Evolutionary conservation across 2,888 invertebrate genomes (phyloP), one percentile per base, ranked within the genome.

Genomic region (Drosophila histrio): DNA sequence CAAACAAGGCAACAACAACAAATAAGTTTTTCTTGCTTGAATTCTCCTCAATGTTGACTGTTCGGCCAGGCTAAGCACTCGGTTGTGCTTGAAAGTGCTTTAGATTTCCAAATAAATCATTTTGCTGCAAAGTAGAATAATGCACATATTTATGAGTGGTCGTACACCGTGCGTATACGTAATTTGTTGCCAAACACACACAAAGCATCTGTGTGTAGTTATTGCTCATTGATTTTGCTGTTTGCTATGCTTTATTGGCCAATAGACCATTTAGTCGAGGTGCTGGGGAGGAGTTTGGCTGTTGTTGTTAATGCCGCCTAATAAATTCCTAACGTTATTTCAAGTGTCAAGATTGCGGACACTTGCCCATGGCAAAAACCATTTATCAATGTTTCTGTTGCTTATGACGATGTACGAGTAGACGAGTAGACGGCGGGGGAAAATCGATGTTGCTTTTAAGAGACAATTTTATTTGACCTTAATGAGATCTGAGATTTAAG

Each of bases 331-430:
- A 67, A 53, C 61, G 57, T 65, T 49, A 43, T 77, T 71, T 64
- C 50, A 53, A 82, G 83, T 85, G 82, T 72, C 88, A 82, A 82
- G 76, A 87, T 81, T 85, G 72, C 28, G 72, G 70, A 68, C 72
- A 78, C 75, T 87, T 75, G 62, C 69, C 59, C 72, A 44, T 26
- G 63, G 56, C 46, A 36, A 24, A 24, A 28, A 32, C 52, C 82
- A 82, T 82, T 82, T 67, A 81, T 85, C 75, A 87, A 61, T 58
- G 60, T 43, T 44, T 15, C 38, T 46, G 44, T 57, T 60, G 52
- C 53, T 58, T 53, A 53, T 68, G 62, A 53, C 47, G 36, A 15
- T 19, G 19, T 46, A 38, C 38, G 19, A 38, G 5, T 38, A 21
- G 19, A 38, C n/a, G 30, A 15, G n/a, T 13, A 19, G 11, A 19